Base-by-base conservation (phyloP, 2,113 vertebrate genomes). In the Megaptera novaeangliae region DNA sequence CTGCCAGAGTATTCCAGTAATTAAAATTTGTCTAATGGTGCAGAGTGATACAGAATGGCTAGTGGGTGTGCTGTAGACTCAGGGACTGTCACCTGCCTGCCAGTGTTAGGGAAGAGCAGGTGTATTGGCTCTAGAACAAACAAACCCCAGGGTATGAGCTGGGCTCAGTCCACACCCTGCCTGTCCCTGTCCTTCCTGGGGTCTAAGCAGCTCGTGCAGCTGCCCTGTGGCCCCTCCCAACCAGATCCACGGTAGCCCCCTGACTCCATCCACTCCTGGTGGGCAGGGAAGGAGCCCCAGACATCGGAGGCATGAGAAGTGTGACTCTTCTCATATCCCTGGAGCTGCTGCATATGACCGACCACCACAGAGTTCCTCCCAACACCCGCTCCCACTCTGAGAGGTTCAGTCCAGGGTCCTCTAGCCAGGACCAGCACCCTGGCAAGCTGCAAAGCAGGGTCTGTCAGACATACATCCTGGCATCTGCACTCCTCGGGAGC, bases 391-490 rank as follows among this genome's bases (percentile, higher is more conserved):
- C 34, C 61, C 74, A 34, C 1, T 1, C 41, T 23, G 20, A 95
- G 36, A 89, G 66, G 18, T 1, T 72, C 17, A 3, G 44, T 10
- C 12, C 41, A 41, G 34, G 71, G 61, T 69, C 31, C 3, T 9
- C 14, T 21, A 57, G 18, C 20, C 52, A 71, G 66, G 34, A 44
- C 44, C 5, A 34, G 10, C 13, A 52, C 44, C 39, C 4, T 4
- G 11, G 21, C 5, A 2, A 5, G 2, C 31, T n/a, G 4, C 12
- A 8, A 57, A 36, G 9, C 1, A 7, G 1, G 0, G 6, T 36
- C 23, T 46, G 3, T 23, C 1, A 17, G 77, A 72, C 5, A n/a
- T 27, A 14, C 3, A 31, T 23, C 57, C 52, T 85, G 77, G 36
- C 23, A 39, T 78, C 49, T 86, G 64, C 59, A 29, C 8, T 68